A percentile compares a stretch with the other conserved stretches of the same genome.
phyloP scores from a whole-genome alignment of 2,113 vertebrate genomes.

The Barnardius zonarius region DNA sequence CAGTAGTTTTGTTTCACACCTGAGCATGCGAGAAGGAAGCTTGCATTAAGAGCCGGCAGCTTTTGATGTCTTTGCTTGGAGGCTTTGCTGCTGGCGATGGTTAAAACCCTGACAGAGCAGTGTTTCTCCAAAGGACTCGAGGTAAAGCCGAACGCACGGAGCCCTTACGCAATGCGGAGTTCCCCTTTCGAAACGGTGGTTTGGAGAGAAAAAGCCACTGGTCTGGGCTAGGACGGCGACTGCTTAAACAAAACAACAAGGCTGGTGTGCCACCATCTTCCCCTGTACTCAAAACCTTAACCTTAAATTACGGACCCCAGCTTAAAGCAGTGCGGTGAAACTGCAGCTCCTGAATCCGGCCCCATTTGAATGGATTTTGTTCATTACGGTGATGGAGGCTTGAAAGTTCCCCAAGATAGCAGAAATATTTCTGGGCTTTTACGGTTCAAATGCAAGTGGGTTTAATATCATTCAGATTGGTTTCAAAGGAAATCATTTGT shows the following conservation, averaged over 20 bases:
- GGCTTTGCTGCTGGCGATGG: background rate
- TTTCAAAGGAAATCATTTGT: background rate
- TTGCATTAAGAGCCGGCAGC: background rate
- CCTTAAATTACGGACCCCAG: background rate
- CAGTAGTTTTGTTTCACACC: background rate
- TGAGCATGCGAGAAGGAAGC: background rate
- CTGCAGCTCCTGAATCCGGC: background rate
- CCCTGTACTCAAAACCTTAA: slow-evolving; percentile 29
- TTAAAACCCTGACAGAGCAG: background rate
- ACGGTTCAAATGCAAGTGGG: background rate
- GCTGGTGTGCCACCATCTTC: background rate
- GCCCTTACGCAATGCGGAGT: slow-evolving; percentile 9
- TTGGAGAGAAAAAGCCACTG: slow-evolving; percentile 9
- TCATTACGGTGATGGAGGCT: background rate
- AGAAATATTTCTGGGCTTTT: background rate
- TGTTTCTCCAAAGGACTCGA: background rate
- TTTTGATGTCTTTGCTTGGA: background rate
- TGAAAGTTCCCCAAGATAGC: background rate
- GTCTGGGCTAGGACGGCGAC: background rate
- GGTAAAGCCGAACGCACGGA: background rate
- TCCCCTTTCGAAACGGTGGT: slow-evolving; percentile 3
- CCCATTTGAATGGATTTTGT: background rate
- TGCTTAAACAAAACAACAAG: slow-evolving; percentile 12
- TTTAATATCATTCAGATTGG: background rate
- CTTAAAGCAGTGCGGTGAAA: background rate